Evolutionary conservation across 2,797 vertebrate species (phyloP), one percentile per base, ranked within the genome.

Genomic region (Muraenolepis orangiensis): DNA sequence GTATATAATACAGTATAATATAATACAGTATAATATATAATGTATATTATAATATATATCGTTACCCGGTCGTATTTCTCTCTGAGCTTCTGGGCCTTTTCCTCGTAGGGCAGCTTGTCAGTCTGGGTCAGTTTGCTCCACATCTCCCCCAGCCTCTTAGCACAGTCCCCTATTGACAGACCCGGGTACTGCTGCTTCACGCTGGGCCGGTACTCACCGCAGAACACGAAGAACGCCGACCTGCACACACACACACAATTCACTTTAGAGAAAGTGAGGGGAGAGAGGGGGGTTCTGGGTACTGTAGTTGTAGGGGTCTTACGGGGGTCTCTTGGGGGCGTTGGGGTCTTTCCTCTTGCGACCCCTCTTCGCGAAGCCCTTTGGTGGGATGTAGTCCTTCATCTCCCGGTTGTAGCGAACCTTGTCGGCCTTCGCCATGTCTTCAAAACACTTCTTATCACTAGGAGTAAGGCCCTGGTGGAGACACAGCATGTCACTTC

Each of bases 201-300:
- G 26, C 95, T 95, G 14, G 96, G 95, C 72, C 96, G 96, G 87
- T 97, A 94, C 83, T 98, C 96, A 0, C 95, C 94, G 84, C 96
- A 98, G 91, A 98, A 98, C 51, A 98, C 94, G 74, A 98, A 98
- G 91, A 98, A 98, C 0, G 96, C 96, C 38, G 97, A 98, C 73
- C 96, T 97, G 82, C 40, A 86, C 20, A 38, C 42, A 38, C n/a
- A 75, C 66, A 70, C 30, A 70, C 38, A 74, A n/a, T n/a, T n/a
- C n/a, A n/a, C n/a, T n/a, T n/a, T n/a, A n/a, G n/a, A n/a, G n/a
- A n/a, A n/a, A n/a, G n/a, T n/a, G n/a, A n/a, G n/a, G n/a, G n/a
- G 29, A 6, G 23, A 20, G 12, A 20, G 0, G 3, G 14, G 38
- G 16, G 29, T 29, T 67, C 28, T 67, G 66, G 26, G 66, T 31